A percentile compares a stretch with the other conserved stretches of the same genome.
Conservation (phyloP, 1,140 invertebrate species). For the Euura lappo region DNA sequence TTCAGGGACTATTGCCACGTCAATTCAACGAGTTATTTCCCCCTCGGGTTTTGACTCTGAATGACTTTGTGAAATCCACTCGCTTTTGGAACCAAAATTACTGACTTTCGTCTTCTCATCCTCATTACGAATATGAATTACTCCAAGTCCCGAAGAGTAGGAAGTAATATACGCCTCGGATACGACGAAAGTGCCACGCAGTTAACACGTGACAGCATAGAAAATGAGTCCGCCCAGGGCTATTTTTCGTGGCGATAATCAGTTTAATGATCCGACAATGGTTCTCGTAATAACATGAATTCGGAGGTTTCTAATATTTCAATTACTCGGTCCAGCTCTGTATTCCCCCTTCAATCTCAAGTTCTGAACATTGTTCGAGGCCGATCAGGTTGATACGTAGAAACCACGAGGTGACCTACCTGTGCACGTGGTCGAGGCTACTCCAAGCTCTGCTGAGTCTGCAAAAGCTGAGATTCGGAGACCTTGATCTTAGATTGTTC, state of each 20-base stretch:
- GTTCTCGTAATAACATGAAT: neutral
- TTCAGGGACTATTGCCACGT: too few species aligned
- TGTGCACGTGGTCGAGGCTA: constrained; percentile 11
- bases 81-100: too few species aligned
- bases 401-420: neutral
- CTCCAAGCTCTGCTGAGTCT: constrained; percentile 8
- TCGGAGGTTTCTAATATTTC: neutral
- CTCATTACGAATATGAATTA: too few species aligned
- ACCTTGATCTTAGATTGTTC: neutral
- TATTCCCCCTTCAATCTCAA: too few species aligned
- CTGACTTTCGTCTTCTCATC: too few species aligned
- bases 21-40: too few species aligned
- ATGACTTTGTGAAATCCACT: too few species aligned
- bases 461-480: neutral
- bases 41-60: too few species aligned
- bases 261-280: neutral
- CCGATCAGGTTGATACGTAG: too few species aligned
- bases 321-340: neutral
- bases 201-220: neutral
- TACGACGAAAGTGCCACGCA: neutral
- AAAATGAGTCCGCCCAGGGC: neutral
- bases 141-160: too few species aligned
- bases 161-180: neutral
- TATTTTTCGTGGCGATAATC: neutral
- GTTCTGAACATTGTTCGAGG: too few species aligned